Evolutionary conservation across 2,888 invertebrate genomes (phyloP), one percentile per base, ranked within the genome.

Genomic region (Prenolepis imparis): DNA sequence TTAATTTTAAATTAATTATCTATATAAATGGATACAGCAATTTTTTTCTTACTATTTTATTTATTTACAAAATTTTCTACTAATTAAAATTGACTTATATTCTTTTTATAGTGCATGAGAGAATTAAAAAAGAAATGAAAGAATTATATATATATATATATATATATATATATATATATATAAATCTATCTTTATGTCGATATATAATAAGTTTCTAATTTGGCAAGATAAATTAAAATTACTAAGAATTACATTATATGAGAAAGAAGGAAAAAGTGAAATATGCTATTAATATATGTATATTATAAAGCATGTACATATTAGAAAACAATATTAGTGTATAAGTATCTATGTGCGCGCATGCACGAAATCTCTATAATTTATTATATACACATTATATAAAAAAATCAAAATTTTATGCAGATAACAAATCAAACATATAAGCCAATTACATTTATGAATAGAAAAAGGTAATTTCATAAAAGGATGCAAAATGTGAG

Each of bases 41-140:
- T 0, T 44, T 55, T 67, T 68, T 24, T 8, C 11, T 66, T 61
- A 21, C 9, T 8, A 21, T 11, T 77, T 41, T 3, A 77, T 52
- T 74, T 12, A 8, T 55, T 32, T 32, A 3, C 21, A 15, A 77
- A 57, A 41, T n/a, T 57, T 55, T 11, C 0, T n/a, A 41, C 39
- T n/a, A 21, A n/a, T 24, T 32, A 32, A 74, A 12, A 67, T 67
- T 39, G 8, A 32, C 18, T 55, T 68, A 2, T 77, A 77, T 77
- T 57, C 72, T 77, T 57, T 68, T 68, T 32, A 66, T 24, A 68
- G 15, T 70, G 70, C 77, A 77, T 68, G 70, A 70, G 57, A 68
- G 41, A 57, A 61, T 1, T n/a, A 18, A 28, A 1, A 44, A 3
- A 68, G 28, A 55, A 41, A 21, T 52, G 5, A 39, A 66, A 32